Evolutionary conservation across 2,888 invertebrate genomes (phyloP).

Genomic region (Mesopsocus fuscifrons): DNA sequence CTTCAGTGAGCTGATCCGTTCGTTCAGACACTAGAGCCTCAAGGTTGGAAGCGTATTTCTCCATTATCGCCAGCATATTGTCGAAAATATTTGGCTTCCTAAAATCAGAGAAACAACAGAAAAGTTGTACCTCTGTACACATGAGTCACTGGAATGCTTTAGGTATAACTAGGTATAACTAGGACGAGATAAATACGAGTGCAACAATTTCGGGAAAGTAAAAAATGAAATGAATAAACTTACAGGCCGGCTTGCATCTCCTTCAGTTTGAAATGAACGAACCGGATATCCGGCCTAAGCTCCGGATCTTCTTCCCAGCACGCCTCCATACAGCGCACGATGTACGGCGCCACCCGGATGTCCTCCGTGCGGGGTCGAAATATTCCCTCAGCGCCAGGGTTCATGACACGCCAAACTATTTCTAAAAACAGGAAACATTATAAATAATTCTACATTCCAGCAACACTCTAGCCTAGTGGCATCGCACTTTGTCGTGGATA

Average conservation of each 20-base stretch:
- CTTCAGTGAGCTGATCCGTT: constrained; percentile 59
- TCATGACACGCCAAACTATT: constrained; percentile 25
- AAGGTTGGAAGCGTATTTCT: constrained; percentile 72
- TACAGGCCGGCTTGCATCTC: constrained; percentile 49
- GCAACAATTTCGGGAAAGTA: not conserved
- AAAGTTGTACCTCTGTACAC: too few relatives aligned
- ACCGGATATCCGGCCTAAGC: constrained; percentile 53
- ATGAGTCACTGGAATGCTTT: too few relatives aligned
- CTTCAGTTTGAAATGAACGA: constrained; percentile 54
- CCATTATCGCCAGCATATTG: constrained; percentile 81
- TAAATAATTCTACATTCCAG: constrained; percentile 3
- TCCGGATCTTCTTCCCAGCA: constrained; percentile 75
- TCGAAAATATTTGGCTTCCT: constrained; percentile 74
- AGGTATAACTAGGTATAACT: too few relatives aligned
- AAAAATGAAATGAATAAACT: constrained; percentile 18
- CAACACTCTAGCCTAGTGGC: too few relatives aligned
- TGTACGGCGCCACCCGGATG: constrained; percentile 51
- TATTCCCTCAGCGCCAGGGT: constrained; percentile 21
- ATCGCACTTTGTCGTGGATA: too few relatives aligned
- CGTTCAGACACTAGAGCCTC: constrained; percentile 59
- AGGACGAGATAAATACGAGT: too few relatives aligned
- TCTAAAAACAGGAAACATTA: constrained; percentile 22
- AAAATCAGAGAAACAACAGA: constrained; percentile 14
- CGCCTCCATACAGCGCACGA: constrained; percentile 47
- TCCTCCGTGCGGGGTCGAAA: constrained; percentile 47